phyloP scores from a whole-genome alignment of 2,888 invertebrate genomes.

The Phania funesta region DNA sequence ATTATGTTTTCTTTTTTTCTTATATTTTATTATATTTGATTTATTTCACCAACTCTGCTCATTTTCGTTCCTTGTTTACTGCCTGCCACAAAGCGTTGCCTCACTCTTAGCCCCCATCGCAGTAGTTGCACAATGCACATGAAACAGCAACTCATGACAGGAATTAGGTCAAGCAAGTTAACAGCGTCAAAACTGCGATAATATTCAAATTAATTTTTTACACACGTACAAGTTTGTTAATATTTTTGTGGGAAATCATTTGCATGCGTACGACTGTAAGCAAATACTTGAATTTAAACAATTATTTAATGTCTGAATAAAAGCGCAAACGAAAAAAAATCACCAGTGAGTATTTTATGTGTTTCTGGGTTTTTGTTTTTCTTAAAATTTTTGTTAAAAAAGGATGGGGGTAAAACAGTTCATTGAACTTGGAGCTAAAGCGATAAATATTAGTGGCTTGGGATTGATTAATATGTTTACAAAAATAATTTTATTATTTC shows the following conservation, averaged over 20 bases:
- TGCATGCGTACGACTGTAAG: not conserved
- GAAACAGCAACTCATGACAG: conserved; percentile 53
- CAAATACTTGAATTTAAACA: conserved; percentile 22
- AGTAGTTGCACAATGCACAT: conserved; percentile 2
- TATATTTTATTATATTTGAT: too few relatives aligned
- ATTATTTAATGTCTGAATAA: not conserved
- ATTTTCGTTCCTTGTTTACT: conserved; percentile 42
- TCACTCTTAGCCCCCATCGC: not conserved
- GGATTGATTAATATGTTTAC: not conserved
- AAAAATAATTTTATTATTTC: not conserved
- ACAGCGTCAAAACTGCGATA: conserved; percentile 58
- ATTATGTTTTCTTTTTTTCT: conserved; percentile 1
- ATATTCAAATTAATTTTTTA: conserved; percentile 40
- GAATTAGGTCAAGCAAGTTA: conserved; percentile 63
- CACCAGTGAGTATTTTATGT: not conserved
- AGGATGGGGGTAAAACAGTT: conserved; percentile 34
- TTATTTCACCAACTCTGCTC: conserved; percentile 41
- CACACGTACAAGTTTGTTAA: not conserved
- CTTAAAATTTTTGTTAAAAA: not conserved
- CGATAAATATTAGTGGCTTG: conserved; percentile 12
- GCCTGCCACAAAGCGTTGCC: not conserved
- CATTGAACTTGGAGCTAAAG: conserved; percentile 32
- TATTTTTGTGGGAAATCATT: not conserved
- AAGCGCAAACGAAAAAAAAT: not conserved
- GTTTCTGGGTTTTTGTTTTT: not conserved